Percentiles rank a stretch among this genome's conserved stretches.
These are phyloP conservation scores for Acanthornis magna DNA, from an alignment of 2,797 vertebrate genomes.

Conservation along the genomic window DNA sequence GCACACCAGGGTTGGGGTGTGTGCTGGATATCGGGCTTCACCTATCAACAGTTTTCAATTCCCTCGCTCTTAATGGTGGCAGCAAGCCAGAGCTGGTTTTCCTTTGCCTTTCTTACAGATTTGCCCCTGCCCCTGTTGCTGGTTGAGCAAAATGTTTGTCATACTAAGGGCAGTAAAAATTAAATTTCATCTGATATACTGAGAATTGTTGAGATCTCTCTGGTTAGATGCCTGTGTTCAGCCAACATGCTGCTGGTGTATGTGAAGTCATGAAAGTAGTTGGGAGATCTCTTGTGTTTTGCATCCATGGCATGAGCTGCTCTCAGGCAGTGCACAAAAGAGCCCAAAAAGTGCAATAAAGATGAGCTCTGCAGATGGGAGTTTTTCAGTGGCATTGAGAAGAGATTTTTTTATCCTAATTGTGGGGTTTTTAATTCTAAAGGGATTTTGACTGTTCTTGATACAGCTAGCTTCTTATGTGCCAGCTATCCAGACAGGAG, in stretches of 20 bases:
- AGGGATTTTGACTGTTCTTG: neutral
- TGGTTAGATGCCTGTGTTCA: neutral
- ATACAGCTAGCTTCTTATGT: neutral
- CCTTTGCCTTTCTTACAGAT: neutral
- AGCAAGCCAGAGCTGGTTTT: neutral
- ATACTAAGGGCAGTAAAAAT: neutral
- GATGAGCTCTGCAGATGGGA: neutral
- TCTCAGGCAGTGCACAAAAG: neutral
- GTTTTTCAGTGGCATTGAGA: neutral
- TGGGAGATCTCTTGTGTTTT: neutral
- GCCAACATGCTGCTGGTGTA: too few species aligned
- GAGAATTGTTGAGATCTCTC: neutral
- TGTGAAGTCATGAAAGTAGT: neutral
- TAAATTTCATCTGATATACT: neutral
- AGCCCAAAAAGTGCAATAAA: neutral
- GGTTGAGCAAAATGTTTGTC: neutral
- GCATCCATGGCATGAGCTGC: neutral
- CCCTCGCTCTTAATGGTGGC: neutral
- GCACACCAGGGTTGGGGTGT: neutral
- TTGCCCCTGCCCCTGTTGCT: neutral
- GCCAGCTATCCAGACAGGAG: neutral
- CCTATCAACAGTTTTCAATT: neutral
- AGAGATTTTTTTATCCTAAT: neutral
- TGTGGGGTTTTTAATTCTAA: neutral
- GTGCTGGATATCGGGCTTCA: neutral